Percentiles rank a stretch among this genome's conserved stretches.
Evolutionary conservation across 2,888 invertebrate species (phyloP).

Genomic region (Petrolisthes manimaculis): DNA sequence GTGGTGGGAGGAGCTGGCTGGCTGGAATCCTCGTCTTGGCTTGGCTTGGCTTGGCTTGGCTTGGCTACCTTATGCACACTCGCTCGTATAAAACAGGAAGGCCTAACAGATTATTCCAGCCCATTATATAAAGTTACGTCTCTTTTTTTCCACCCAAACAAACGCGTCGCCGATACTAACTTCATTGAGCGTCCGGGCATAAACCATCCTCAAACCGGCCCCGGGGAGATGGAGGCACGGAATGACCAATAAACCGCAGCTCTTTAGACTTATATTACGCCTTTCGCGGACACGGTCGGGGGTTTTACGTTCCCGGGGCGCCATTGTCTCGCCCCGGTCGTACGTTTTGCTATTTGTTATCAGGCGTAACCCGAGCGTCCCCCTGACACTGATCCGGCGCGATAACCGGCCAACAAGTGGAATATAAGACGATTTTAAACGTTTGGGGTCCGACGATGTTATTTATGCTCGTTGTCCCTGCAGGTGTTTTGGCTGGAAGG

Average conservation of each 20-base stretch:
- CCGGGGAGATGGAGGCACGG: too few species aligned
- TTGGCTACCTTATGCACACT: neutral
- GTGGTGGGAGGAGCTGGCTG: neutral
- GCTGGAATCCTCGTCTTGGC: neutral
- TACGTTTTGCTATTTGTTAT: constrained; percentile 57
- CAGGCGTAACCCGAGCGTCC: constrained; percentile 43
- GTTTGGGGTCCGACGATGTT: constrained; percentile 8
- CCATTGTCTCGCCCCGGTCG: constrained; percentile 50
- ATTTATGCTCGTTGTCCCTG: neutral
- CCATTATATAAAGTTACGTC: neutral
- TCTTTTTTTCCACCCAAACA: neutral
- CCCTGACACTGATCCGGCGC: constrained; percentile 33
- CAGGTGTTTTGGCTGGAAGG: neutral
- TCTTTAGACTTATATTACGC: constrained; percentile 18
- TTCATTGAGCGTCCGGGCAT: neutral
- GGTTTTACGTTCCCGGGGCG: constrained; percentile 23
- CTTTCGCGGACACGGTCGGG: neutral
- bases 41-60: neutral
- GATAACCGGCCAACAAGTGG: constrained; percentile 36
- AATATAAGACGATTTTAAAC: constrained; percentile 7
- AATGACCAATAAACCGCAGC: constrained; percentile 15
- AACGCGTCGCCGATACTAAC: neutral
- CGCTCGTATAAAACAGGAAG: too few species aligned
- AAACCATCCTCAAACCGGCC: neutral
- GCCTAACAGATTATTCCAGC: neutral